Percentiles rank a stretch among this genome's conserved stretches.
phyloP scores from a whole-genome alignment of 2,797 vertebrate genomes.

The Sciurus vulgaris region DNA sequence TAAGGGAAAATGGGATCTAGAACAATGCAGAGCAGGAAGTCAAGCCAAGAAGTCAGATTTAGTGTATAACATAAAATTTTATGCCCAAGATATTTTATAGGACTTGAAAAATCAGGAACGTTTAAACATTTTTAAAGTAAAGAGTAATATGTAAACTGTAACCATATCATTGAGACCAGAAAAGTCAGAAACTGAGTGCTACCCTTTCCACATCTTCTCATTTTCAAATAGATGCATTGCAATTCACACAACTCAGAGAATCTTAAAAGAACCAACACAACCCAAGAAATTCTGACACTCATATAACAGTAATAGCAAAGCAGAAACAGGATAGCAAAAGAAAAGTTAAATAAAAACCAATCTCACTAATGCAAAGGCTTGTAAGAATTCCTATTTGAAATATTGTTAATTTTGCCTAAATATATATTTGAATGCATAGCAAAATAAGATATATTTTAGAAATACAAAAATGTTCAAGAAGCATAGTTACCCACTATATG shows the following conservation, averaged over 20 bases:
- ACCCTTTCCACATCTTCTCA: not conserved
- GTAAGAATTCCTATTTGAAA: not conserved
- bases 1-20: rapidly evolving
- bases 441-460: not conserved
- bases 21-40: not conserved
- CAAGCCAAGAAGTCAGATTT: not conserved
- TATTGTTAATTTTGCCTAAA: not conserved
- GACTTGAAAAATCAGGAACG: not conserved
- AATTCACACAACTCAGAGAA: not conserved
- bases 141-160: not conserved
- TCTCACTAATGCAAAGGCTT: not conserved
- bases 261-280: not conserved
- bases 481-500: not conserved
- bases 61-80: not conserved
- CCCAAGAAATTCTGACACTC: not conserved
- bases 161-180: not conserved
- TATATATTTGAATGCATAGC: not conserved
- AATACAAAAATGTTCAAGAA: not conserved
- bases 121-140: not conserved
- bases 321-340: not conserved
- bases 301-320: not conserved
- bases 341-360: not conserved
- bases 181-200: not conserved
- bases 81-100: not conserved
- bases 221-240: not conserved